Base-by-base conservation (phyloP, 2,797 vertebrate species). In the Acanthurus lineatus region DNA sequence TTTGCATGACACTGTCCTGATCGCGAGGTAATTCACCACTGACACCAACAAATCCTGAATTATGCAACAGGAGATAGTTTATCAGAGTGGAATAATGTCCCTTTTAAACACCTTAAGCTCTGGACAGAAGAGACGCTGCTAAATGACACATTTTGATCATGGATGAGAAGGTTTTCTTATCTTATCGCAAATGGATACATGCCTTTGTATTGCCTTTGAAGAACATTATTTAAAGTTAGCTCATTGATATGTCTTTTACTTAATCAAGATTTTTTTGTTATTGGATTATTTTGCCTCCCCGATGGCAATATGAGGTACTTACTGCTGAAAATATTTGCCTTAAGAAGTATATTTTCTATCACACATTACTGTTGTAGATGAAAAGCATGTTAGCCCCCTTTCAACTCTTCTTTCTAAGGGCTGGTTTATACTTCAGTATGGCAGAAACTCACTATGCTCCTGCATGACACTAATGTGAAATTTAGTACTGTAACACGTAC, bases 131-230 rank as follows among this genome's bases (percentile, higher is more conserved):
- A 38, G 60, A 63, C 14, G 38, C 65, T 81, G 81, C 76, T 75
- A 69, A 69, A 77, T 49, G 77, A 67, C 74, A 73, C 47, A 42
- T 83, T 70, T 65, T 22, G 28, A 79, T 81, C 76, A 74, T 75
- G 17, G 17, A 1, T 70, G 54, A 53, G 44, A 54, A 28, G 25
- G 63, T 76, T 48, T 73, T 64, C 56, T 10, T 74, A 51, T 76
- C 44, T 79, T 44, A 9, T 73, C 16, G 28, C 66, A 57, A 69
- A 82, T 49, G 63, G 57, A 83, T 57, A 74, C 69, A 81, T 81
- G 78, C 83, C 81, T 83, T 75, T 88, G 65, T 85, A 85, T 73
- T 89, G 92, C 91, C 92, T 94, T 90, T 76, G 91, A 94, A 94
- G 93, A 94, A 94, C 93, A 91, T 79, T 63, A 88, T 79, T 87